Evolutionary conservation across 2,888 invertebrate genomes (phyloP).

Genomic region (Pseudococcus viburni): DNA sequence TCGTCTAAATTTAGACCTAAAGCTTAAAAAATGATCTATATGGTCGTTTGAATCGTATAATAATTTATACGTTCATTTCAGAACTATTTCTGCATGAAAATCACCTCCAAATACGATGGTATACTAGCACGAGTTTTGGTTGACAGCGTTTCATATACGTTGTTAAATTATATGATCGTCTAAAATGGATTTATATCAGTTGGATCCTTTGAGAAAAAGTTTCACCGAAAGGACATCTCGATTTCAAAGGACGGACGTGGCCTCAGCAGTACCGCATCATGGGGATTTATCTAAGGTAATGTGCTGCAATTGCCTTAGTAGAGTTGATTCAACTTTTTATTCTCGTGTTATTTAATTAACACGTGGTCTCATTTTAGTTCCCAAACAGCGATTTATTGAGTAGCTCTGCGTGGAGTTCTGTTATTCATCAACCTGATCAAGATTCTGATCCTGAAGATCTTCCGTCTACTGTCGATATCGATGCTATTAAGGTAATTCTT

Average conservation of each 20-base stretch:
- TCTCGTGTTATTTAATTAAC: too few relatives aligned
- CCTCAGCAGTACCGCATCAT: not conserved
- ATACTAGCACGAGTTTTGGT: not conserved
- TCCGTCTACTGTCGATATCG: constrained; percentile 79
- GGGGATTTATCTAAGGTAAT: constrained; percentile 43
- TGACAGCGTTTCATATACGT: not conserved
- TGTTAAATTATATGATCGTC: not conserved
- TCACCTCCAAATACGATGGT: not conserved
- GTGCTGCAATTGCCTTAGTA: not conserved
- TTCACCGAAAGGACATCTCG: constrained; percentile 43
- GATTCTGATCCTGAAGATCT: constrained; percentile 78
- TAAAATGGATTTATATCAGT: constrained; percentile 59
- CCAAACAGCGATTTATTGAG: constrained; percentile 69
- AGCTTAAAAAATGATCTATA: not conserved
- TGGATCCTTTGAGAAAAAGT: constrained; percentile 54
- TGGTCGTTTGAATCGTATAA: not conserved
- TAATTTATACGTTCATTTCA: not conserved
- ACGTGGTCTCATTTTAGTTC: not conserved
- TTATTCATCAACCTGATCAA: constrained; percentile 71
- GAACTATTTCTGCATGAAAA: not conserved
- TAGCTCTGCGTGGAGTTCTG: constrained; percentile 71
- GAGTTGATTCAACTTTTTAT: not conserved
- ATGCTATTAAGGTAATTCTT: constrained; percentile 75
- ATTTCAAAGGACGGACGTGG: constrained; percentile 11
- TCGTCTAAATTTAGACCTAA: not conserved